Conservation (phyloP, 2,888 invertebrate genomes). For the Tetheella fluctuosa region DNA sequence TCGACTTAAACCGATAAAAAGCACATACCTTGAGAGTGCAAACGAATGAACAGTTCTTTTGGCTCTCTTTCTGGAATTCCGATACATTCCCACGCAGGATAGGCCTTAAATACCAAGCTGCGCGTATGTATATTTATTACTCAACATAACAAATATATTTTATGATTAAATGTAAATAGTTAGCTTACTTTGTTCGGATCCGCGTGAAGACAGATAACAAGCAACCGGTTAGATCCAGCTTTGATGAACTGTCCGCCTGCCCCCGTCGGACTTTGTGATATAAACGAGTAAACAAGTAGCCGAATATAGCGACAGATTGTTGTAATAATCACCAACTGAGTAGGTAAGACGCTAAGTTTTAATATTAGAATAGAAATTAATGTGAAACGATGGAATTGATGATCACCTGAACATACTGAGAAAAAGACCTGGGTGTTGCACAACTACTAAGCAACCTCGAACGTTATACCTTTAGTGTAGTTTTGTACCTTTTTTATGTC, state of each 20-base stretch:
- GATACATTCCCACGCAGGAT: too few relatives aligned
- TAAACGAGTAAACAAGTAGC: conserved; percentile 36
- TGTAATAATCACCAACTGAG: conserved; percentile 19
- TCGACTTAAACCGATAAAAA: too few relatives aligned
- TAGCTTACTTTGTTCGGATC: conserved; percentile 34
- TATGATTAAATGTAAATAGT: conserved; percentile 54
- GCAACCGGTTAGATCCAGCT: conserved; percentile 57
- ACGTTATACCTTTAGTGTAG: too few relatives aligned
- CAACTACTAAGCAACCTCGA: too few relatives aligned
- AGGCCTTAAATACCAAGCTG: too few relatives aligned
- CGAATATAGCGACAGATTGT: conserved; percentile 26
- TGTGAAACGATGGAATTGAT: background rate
- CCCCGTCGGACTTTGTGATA: conserved; percentile 52
- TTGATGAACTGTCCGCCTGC: conserved; percentile 48
- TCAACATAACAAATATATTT: background rate
- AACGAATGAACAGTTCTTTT: too few relatives aligned
- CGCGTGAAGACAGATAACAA: conserved; percentile 41
- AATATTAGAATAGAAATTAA: background rate
- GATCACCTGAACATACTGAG: background rate
- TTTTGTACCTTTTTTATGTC: too few relatives aligned
- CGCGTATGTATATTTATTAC: background rate
- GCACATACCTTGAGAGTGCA: too few relatives aligned
- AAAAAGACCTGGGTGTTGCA: background rate
- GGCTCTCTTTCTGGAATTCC: too few relatives aligned
- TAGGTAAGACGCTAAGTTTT: conserved; percentile 8